Base-by-base conservation (phyloP, 2,113 vertebrate genomes). In the Nesoenas mayeri region DNA sequence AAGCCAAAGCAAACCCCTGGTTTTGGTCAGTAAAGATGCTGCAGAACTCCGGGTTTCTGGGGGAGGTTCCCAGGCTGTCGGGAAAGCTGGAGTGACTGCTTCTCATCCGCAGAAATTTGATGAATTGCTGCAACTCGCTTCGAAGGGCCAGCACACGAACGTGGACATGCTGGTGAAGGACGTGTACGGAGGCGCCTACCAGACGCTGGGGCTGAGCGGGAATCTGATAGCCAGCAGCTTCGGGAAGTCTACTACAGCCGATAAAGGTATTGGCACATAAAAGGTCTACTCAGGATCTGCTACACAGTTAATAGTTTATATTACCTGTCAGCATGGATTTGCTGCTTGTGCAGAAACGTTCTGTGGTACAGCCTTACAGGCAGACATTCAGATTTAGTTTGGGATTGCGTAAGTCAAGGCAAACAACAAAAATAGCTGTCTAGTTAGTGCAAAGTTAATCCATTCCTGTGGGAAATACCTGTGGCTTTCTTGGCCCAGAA, bases 131-230 rank as follows among this genome's bases (percentile, higher is more conserved):
- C 99, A 99, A 12, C 96, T 99, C 73, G 99, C 99, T n/a, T 99
- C 99, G 0, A 98, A 97, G 96, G 99, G 99, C 44, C 99, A 99
- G 93, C 99, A 99, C 89, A 97, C 98, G 11, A 99, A 98, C 6
- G 99, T 99, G 9, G 99, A 99, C 95, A 99, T 99, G 99, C 98
- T 99, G 88, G 99, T 99, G 89, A 99, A 99, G 92, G 99, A 99
- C 48, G 98, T 99, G 79, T 99, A 99, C 4, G 99, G 99, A 32
- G 99, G 99, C 2, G 99, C 99, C n/a, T 99, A 98, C 70, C 98
- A 98, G 61, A 99, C 98, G 26, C 97, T 99, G 93, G 99, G 99
- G 29, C 96, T 99, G 62, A 99, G 99, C 7, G 99, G 99, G 32
- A 99, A 99, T 82, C 98, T 99, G 54, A 99, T 99, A 11, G 99